phyloP scores from a whole-genome alignment of 92 coral and sea anemone genomes.

The Actinernus sp. region DNA sequence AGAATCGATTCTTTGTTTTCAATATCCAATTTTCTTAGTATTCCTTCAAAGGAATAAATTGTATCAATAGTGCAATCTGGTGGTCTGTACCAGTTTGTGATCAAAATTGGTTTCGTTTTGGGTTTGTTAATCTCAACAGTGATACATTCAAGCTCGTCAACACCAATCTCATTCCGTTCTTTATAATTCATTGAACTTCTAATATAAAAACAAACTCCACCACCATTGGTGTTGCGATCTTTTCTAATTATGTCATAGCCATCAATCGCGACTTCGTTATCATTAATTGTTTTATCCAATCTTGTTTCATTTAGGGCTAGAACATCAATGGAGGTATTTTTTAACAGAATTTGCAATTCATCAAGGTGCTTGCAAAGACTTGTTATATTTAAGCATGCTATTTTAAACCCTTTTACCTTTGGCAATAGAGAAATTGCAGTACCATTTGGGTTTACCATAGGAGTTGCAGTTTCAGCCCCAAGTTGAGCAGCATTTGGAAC shows the following conservation, averaged over 20 bases:
- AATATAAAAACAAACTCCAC: conserved; percentile 16
- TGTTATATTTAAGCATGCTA: too few species aligned
- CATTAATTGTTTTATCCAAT: background rate
- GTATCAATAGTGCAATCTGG: conserved; percentile 12
- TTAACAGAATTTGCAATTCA: too few species aligned
- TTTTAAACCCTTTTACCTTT: too few species aligned
- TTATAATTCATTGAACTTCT: conserved; percentile 1
- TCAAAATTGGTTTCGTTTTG: conserved; percentile 11
- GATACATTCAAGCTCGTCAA: background rate
- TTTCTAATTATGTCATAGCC: conserved; percentile 9
- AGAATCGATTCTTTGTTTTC: conserved; percentile 21
- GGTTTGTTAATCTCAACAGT: conserved; percentile 8
- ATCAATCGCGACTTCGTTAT: conserved; percentile 6
- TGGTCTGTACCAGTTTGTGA: conserved; percentile 34
- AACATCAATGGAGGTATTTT: background rate
- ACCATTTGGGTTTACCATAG: too few species aligned
- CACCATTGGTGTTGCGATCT: conserved; percentile 16
- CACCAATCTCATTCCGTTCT: background rate
- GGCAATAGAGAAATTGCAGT: too few species aligned
- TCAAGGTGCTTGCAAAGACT: too few species aligned
- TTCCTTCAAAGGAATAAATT: conserved; percentile 10
- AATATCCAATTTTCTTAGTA: conserved; percentile 3
- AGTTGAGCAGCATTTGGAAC: too few species aligned
- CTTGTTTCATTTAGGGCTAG: conserved; percentile 12
- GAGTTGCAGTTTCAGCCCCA: too few species aligned